phyloP scores from a whole-genome alignment of 2,888 invertebrate genomes.

The Automeris io region DNA sequence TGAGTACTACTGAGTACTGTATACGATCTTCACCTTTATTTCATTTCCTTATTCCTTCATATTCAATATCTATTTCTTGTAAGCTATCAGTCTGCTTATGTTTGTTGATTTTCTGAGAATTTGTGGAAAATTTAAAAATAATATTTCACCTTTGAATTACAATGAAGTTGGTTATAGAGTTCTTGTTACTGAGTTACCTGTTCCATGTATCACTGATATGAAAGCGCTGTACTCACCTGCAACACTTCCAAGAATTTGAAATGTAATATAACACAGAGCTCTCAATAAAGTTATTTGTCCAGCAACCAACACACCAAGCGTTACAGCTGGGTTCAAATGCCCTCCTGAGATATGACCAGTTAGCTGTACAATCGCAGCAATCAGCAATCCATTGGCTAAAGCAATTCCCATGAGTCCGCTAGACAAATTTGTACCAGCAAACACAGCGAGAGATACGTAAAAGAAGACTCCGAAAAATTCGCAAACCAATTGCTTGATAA shows the following conservation, averaged over 20 bases:
- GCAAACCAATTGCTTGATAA: conserved; percentile 24
- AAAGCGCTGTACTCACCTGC: conserved; percentile 17
- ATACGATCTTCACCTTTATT: no score
- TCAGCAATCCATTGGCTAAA: conserved; percentile 21
- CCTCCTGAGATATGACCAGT: conserved; percentile 29
- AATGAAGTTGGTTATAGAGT: no score
- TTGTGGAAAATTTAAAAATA: no score
- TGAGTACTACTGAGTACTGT: no score
- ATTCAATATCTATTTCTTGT: no score
- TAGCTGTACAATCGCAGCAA: conserved; percentile 25
- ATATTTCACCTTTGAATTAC: no score
- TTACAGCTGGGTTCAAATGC: conserved; percentile 35
- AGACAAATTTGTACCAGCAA: conserved; percentile 12
- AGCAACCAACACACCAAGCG: conserved; percentile 23
- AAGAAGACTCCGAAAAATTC: conserved; percentile 29
- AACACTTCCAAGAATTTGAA: conserved; percentile 25
- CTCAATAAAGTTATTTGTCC: conserved; percentile 27
- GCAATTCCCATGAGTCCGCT: conserved; percentile 13
- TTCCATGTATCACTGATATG: no score
- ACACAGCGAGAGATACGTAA: conserved; percentile 19
- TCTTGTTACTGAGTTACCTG: no score
- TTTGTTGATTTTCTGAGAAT: no score
- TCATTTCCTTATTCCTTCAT: no score
- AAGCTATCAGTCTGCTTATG: no score
- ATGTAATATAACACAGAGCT: conserved; percentile 24